Conservation (phyloP, 2,888 invertebrate genomes). For the Drosophila rellima region DNA sequence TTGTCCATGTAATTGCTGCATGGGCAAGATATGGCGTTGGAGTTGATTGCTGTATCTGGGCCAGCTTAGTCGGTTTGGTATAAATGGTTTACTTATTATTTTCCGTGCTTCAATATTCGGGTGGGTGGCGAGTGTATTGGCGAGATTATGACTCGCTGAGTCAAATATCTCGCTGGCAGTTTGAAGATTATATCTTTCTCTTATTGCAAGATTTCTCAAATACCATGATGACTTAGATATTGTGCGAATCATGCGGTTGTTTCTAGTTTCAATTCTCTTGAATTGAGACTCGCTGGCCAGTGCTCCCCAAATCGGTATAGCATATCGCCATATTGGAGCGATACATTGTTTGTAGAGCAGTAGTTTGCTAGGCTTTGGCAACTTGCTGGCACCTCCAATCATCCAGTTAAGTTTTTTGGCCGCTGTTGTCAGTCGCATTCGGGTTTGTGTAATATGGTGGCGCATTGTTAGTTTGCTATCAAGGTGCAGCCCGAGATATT, state of each 20-base stretch:
- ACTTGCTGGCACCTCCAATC: background rate
- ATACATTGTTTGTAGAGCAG: background rate
- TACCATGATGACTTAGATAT: background rate
- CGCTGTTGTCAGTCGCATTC: no score
- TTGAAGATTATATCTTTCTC: background rate
- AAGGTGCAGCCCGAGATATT: no score
- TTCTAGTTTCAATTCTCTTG: background rate
- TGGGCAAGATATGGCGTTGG: no score
- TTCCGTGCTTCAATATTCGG: slow-evolving; percentile 1
- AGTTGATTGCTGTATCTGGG: no score
- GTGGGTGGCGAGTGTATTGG: background rate
- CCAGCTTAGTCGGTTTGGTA: background rate
- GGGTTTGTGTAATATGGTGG: no score
- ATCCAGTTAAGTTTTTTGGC: background rate
- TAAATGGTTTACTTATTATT: background rate
- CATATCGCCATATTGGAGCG: slow-evolving; percentile 7
- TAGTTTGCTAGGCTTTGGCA: background rate
- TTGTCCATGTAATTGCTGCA: no score
- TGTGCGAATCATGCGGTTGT: background rate
- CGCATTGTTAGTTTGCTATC: no score
- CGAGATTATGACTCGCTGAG: background rate
- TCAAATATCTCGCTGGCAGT: background rate
- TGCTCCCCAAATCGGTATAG: background rate
- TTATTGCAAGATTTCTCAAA: background rate
- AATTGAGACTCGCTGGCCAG: background rate